phyloP scores from a whole-genome alignment of 35 echinoderm and acorn worm species.

The Chiridota heheva region DNA sequence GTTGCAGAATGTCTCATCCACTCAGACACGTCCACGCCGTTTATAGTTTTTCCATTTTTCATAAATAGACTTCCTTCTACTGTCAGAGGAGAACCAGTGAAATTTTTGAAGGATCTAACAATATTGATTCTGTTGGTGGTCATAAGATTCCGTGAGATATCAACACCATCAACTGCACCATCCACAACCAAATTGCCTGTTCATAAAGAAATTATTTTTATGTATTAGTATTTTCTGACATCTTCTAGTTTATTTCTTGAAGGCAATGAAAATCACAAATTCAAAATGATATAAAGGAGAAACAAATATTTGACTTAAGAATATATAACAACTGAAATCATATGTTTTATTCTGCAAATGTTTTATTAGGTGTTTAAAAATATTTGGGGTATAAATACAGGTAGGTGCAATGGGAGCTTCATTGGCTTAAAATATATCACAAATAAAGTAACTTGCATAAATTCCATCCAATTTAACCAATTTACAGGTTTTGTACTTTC shows the following conservation, averaged over 20 bases:
- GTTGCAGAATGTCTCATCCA: slow-evolving; percentile 25
- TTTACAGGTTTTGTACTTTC: not conserved
- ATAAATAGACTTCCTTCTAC: slow-evolving; percentile 7
- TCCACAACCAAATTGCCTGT: slow-evolving; percentile 51
- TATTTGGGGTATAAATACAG: not conserved
- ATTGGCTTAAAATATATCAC: too few relatives aligned
- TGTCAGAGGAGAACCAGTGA: slow-evolving; percentile 13
- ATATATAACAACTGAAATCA: not conserved
- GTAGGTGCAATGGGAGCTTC: too few relatives aligned
- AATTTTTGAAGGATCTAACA: slow-evolving; percentile 59
- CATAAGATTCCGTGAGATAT: slow-evolving; percentile 54
- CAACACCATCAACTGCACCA: slow-evolving; percentile 58
- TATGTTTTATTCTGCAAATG: not conserved
- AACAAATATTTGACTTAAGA: not conserved
- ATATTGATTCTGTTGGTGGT: slow-evolving; percentile 46
- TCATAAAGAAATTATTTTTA: too few relatives aligned
- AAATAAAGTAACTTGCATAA: not conserved
- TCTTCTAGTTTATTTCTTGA: too few relatives aligned
- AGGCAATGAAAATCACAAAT: not conserved
- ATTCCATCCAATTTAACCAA: not conserved
- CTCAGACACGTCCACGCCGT: slow-evolving; percentile 62
- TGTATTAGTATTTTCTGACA: too few relatives aligned
- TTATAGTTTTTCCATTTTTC: slow-evolving; percentile 21
- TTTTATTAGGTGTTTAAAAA: not conserved
- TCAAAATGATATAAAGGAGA: not conserved